Evolutionary conservation across 2,113 vertebrate species (phyloP).

Genomic region (Carassius auratus): DNA sequence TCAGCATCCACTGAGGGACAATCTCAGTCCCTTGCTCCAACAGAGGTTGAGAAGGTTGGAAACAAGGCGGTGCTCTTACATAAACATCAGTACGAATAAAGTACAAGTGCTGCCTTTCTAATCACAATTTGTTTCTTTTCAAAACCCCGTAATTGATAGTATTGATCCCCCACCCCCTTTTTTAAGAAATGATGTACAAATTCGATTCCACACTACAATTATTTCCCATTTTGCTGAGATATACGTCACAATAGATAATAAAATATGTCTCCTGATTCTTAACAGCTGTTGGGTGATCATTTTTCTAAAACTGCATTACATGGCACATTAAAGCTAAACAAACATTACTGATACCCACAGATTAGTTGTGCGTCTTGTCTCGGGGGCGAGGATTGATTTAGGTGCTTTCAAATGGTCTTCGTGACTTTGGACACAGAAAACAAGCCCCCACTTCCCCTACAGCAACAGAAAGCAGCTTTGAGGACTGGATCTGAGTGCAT

Average conservation of each 20-base stretch:
- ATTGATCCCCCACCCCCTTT: not conserved
- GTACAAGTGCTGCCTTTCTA: not conserved
- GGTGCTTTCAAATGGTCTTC: not conserved
- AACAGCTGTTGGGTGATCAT: not conserved
- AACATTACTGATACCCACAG: constrained; percentile 6
- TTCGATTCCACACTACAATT: not conserved
- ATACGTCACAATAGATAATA: not conserved
- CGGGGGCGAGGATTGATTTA: constrained; percentile 3
- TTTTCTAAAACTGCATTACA: constrained; percentile 14
- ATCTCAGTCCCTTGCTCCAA: constrained; percentile 43
- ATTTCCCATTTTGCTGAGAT: not conserved
- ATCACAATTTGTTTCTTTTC: not conserved
- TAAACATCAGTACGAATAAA: constrained; percentile 46
- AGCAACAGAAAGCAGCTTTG: not conserved
- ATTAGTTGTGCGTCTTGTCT: not conserved
- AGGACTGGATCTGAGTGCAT: constrained; percentile 1
- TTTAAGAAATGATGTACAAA: not conserved
- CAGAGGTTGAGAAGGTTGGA: constrained; percentile 47
- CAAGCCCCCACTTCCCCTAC: not conserved
- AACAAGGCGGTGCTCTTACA: constrained; percentile 72
- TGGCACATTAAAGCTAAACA: not conserved
- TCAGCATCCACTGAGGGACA: constrained; percentile 60
- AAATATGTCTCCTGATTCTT: not conserved
- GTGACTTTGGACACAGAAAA: not conserved
- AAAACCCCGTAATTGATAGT: not conserved